A percentile compares a stretch with the other conserved stretches of the same genome.
These are phyloP conservation scores for Pemphredon lugubris DNA, from an alignment of 2,888 invertebrate species.

Conservation along the genomic window DNA sequence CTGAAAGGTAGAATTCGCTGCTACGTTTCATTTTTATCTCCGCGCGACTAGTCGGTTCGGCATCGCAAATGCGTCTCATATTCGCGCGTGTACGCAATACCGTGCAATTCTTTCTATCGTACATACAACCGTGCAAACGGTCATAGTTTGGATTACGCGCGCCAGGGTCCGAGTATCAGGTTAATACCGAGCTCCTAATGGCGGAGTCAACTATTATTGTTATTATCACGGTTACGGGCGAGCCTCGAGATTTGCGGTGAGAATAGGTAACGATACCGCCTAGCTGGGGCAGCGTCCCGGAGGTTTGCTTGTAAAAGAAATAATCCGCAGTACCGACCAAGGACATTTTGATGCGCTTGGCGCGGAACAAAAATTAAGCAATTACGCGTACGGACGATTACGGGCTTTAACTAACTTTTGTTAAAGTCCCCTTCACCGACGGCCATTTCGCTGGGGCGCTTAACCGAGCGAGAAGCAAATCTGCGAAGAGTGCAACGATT, in stretches of 20 bases:
- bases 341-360: constrained; percentile 18
- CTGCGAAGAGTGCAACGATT: neutral
- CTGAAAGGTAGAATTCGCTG: too few species aligned
- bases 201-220: constrained; percentile 55
- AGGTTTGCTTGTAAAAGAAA: constrained; percentile 15
- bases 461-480: neutral
- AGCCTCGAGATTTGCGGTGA: constrained; percentile 44
- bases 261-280: constrained; percentile 34
- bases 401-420: constrained; percentile 13
- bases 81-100: constrained; percentile 1
- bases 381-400: constrained; percentile 26
- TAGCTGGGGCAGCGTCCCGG: neutral
- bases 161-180: constrained; percentile 23
- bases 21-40: too few species aligned
- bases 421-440: neutral
- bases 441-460: neutral
- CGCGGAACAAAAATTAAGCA: constrained; percentile 31
- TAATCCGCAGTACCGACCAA: neutral
- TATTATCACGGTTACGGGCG: constrained; percentile 50
- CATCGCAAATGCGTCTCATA: too few species aligned
- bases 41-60: too few species aligned
- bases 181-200: constrained; percentile 49
- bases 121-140: constrained; percentile 34
- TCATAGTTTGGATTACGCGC: constrained; percentile 42
- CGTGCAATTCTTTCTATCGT: constrained; percentile 29